These are phyloP conservation scores for Oedothorax gibbosus DNA, from an alignment of 1,140 invertebrate species.

Conservation along the genomic window DNA sequence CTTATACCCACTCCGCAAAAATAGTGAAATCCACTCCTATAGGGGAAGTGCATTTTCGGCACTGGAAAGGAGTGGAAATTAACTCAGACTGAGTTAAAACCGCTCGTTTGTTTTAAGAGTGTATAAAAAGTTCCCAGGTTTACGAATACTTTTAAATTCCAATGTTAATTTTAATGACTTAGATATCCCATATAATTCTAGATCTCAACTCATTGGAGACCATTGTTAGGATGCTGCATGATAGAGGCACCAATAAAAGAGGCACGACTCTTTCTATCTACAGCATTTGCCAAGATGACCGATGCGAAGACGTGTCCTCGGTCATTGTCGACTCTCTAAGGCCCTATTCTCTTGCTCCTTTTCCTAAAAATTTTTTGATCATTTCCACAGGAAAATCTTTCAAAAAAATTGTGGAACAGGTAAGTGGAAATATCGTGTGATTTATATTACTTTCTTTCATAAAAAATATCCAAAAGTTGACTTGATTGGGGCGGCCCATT, in stretches of 20 bases:
- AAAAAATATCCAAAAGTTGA: background rate
- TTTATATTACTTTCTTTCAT: background rate
- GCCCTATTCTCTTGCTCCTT: conserved; percentile 17
- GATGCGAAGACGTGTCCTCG: conserved; percentile 35
- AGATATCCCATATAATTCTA: background rate
- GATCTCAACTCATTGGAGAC: conserved; percentile 46
- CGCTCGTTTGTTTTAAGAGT: too few relatives aligned
- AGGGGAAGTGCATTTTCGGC: too few relatives aligned
- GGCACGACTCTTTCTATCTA: conserved; percentile 39
- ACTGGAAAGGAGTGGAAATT: too few relatives aligned
- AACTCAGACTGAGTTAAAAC: too few relatives aligned
- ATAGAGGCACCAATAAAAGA: conserved; percentile 15
- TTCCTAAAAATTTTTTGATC: conserved; percentile 35
- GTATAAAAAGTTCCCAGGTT: too few relatives aligned
- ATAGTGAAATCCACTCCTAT: too few relatives aligned
- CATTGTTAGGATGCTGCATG: conserved; percentile 19
- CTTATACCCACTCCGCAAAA: too few relatives aligned
- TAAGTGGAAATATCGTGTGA: background rate
- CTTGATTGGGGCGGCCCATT: background rate
- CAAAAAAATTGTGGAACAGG: conserved; percentile 48
- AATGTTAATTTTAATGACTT: too few relatives aligned
- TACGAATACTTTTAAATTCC: too few relatives aligned
- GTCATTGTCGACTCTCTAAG: conserved; percentile 28
- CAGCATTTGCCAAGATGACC: conserved; percentile 25
- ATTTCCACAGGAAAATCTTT: conserved; percentile 26